Evolutionary conservation across 2,113 vertebrate genomes (phyloP).

Genomic region (Myotis lucifugus): DNA sequence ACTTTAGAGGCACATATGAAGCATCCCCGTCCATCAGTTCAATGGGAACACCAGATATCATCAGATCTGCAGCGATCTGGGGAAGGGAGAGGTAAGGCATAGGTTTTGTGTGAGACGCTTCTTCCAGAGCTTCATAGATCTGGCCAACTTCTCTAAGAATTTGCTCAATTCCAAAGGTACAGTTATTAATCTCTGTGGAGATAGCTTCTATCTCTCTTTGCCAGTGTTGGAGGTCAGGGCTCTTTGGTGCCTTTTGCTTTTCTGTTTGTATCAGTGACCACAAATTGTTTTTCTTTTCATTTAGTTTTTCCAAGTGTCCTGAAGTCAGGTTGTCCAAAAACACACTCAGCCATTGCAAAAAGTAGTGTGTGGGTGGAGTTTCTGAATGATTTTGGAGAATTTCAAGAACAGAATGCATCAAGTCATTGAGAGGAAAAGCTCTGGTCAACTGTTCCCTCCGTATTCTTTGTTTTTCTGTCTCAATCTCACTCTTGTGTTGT

Average conservation of each 20-base stretch:
- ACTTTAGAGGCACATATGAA: no score
- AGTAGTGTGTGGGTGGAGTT: constrained; percentile 75
- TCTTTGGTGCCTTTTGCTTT: constrained; percentile 72
- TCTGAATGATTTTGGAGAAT: constrained; percentile 56
- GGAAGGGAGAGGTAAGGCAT: constrained; percentile 72
- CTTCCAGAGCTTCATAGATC: constrained; percentile 85
- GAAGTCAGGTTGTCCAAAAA: constrained; percentile 74
- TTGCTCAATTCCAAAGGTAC: constrained; percentile 84
- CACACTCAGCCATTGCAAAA: constrained; percentile 82
- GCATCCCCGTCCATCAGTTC: no score
- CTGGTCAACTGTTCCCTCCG: constrained; percentile 41
- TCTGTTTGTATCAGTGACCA: constrained; percentile 59
- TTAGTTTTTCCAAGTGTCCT: constrained; percentile 66
- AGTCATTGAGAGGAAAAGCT: constrained; percentile 71
- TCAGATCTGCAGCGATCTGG: not conserved
- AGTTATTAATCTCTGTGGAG: constrained; percentile 72
- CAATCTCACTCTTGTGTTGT: constrained; percentile 72
- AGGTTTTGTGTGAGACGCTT: not conserved
- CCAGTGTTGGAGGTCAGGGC: not conserved
- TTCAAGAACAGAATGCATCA: constrained; percentile 74
- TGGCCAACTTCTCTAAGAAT: constrained; percentile 86
- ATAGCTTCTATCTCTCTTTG: constrained; percentile 77
- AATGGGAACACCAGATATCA: no score
- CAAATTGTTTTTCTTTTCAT: constrained; percentile 70
- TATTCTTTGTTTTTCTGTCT: constrained; percentile 75